Percentiles rank a stretch among this genome's conserved stretches.
Conservation (phyloP, 2,113 vertebrate species). For the cat (Felis catus) region DNA sequence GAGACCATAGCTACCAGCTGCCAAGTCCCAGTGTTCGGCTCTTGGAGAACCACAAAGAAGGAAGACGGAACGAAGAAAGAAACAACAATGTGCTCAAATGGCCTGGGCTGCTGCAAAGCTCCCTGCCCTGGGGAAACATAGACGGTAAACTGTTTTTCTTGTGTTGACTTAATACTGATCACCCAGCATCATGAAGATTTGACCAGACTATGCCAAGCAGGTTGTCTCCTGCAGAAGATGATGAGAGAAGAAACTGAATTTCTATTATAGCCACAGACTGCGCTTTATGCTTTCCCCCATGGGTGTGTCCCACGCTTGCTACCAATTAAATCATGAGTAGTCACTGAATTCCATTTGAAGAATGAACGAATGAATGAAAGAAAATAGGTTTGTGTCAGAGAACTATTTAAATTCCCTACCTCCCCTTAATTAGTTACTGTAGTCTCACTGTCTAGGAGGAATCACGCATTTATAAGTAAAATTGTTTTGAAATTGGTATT, state of each 20-base stretch:
- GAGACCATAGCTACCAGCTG: not conserved
- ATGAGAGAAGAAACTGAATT: not conserved
- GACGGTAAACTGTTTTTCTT: not conserved
- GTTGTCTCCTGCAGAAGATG: not conserved
- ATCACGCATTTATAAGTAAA: not conserved
- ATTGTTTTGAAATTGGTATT: slow-evolving; percentile 31
- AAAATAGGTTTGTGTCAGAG: not conserved
- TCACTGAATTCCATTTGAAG: not conserved
- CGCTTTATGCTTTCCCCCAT: not conserved
- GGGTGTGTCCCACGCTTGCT: not conserved
- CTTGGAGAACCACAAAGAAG: not conserved
- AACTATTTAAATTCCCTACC: not conserved
- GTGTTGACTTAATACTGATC: not conserved
- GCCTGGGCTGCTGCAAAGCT: not conserved
- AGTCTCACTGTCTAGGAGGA: not conserved
- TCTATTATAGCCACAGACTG: not conserved
- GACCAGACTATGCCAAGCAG: not conserved
- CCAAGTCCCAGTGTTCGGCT: not conserved
- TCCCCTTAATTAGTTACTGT: not conserved
- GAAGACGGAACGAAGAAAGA: not conserved
- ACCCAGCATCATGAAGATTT: not conserved
- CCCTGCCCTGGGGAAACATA: not conserved
- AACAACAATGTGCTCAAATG: not conserved
- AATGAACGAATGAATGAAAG: not conserved
- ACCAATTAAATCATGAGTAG: not conserved